Conservation (phyloP, 2,888 invertebrate species). For the Catocala nupta region DNA sequence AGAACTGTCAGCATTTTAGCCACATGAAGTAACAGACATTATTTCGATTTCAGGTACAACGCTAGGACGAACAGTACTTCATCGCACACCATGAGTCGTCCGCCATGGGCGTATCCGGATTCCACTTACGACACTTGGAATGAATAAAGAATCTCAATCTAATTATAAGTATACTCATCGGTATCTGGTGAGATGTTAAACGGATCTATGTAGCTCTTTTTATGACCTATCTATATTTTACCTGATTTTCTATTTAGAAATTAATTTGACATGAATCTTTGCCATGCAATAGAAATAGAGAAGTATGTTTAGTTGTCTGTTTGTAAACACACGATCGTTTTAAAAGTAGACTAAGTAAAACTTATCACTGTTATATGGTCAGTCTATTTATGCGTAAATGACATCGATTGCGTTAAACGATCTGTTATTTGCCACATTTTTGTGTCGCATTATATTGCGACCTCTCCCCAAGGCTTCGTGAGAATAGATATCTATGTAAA, state of each 20-base stretch:
- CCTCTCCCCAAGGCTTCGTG: slow-evolving; percentile 1
- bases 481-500: slow-evolving; percentile 9
- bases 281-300: slow-evolving; percentile 4
- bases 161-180: neutral
- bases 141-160: slow-evolving; percentile 56
- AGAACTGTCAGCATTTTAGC: neutral
- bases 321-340: slow-evolving; percentile 2
- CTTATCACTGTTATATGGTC: too few relatives aligned
- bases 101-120: slow-evolving; percentile 82
- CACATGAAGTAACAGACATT: too few relatives aligned
- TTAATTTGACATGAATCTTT: neutral
- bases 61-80: slow-evolving; percentile 73
- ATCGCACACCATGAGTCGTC: slow-evolving; percentile 76
- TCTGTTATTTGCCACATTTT: neutral
- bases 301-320: neutral
- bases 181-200: too few relatives aligned
- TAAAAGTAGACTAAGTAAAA: too few relatives aligned
- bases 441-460: slow-evolving; percentile 3
- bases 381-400: too few relatives aligned
- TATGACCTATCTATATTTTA: neutral
- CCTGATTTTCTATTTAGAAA: too few relatives aligned
- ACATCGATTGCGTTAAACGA: too few relatives aligned
- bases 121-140: slow-evolving; percentile 72
- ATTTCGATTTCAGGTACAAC: slow-evolving; percentile 66
- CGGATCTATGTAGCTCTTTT: neutral